These are phyloP conservation scores for Galago senegalensis DNA, from an alignment of 2,797 vertebrate species.

Conservation along the genomic window DNA sequence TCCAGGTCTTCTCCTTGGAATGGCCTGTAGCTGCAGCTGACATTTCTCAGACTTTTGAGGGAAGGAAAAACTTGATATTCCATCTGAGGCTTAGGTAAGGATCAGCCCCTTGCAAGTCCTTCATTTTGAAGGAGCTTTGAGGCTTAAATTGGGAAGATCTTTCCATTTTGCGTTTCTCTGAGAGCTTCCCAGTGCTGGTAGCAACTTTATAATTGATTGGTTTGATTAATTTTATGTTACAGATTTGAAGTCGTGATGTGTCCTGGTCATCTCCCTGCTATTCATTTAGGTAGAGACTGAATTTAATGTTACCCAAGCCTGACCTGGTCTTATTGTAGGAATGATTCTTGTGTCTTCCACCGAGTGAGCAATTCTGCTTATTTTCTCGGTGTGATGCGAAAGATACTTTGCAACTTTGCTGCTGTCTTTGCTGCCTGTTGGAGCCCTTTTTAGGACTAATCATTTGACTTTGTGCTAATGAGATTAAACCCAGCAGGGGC, in stretches of 20 bases:
- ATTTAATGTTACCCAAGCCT: not conserved
- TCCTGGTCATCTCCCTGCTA: not conserved
- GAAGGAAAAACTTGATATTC: not conserved
- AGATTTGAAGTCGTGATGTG: constrained; percentile 13
- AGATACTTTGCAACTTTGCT: constrained; percentile 57
- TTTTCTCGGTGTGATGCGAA: constrained; percentile 29
- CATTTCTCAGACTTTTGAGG: constrained; percentile 5
- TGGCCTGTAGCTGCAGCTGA: not conserved
- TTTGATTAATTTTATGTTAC: constrained; percentile 69
- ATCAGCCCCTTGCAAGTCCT: not conserved
- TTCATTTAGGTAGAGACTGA: constrained; percentile 1
- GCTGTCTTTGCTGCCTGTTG: constrained; percentile 57
- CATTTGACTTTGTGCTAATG: constrained; percentile 82
- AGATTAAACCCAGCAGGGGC: constrained; percentile 80
- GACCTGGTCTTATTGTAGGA: not conserved
- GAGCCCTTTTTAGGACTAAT: constrained; percentile 67
- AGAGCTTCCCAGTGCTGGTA: not conserved
- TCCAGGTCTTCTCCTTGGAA: constrained; percentile 10
- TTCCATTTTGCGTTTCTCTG: constrained; percentile 56
- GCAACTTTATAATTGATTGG: constrained; percentile 52
- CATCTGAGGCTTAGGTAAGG: not conserved
- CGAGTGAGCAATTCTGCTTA: not conserved
- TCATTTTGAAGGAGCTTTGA: not conserved
- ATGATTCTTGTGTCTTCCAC: not conserved
- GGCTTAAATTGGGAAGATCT: not conserved